These are phyloP conservation scores for Phaetusa simplex DNA, from an alignment of 2,113 vertebrate genomes.

Conservation along the genomic window DNA sequence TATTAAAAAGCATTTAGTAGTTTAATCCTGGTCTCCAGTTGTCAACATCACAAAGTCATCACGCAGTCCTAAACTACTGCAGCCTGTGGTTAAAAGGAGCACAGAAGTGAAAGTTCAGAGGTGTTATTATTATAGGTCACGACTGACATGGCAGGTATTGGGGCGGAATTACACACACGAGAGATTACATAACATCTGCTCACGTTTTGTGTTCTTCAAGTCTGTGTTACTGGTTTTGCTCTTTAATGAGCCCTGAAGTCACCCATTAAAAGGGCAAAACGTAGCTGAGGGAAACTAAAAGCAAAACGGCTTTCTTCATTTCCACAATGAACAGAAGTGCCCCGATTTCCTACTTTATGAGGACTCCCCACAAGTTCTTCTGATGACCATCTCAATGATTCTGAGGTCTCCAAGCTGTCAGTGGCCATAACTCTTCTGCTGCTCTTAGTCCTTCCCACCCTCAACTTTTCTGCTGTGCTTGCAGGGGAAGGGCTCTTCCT, in stretches of 20 bases:
- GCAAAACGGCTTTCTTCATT: not conserved
- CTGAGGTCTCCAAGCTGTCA: not conserved
- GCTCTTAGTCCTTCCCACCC: not conserved
- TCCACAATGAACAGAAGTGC: not conserved
- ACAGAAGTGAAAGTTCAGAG: conserved; percentile 1
- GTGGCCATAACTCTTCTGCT: not conserved
- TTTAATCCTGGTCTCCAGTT: not conserved
- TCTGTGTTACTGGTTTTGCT: not conserved
- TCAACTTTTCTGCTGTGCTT: not conserved
- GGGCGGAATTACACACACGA: not conserved
- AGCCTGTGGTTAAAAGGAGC: not conserved
- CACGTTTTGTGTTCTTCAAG: not conserved
- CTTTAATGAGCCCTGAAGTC: not conserved
- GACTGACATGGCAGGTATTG: not conserved
- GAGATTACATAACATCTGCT: not conserved
- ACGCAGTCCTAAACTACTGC: not conserved
- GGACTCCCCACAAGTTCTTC: not conserved
- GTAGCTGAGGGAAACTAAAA: not conserved
- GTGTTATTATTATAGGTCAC: not conserved
- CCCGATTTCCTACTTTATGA: not conserved
- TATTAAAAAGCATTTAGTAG: not conserved
- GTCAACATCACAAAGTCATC: not conserved
- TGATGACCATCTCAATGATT: not conserved
- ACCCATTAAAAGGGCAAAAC: not conserved
- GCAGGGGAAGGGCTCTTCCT: not conserved